These are phyloP conservation scores for Tautogolabrus adspersus DNA, from an alignment of 2,113 vertebrate species.

Conservation along the genomic window DNA sequence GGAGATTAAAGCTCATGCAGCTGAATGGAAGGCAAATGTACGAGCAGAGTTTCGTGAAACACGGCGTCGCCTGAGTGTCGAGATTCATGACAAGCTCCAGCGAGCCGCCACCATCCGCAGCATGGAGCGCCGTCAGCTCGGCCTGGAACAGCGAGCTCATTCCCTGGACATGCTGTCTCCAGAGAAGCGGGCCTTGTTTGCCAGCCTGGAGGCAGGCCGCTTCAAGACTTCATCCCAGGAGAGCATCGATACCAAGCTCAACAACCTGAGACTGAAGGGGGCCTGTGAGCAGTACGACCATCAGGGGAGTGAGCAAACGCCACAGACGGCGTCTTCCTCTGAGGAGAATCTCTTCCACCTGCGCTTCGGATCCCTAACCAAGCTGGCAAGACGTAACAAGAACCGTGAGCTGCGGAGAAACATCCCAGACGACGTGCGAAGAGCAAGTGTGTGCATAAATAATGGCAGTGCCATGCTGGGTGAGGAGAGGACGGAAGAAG, in stretches of 20 bases:
- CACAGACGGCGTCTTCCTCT: slow-evolving; percentile 79
- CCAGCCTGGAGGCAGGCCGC: slow-evolving; percentile 90
- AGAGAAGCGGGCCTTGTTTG: slow-evolving; percentile 93
- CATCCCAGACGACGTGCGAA: slow-evolving; percentile 89
- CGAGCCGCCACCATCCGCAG: slow-evolving; percentile 96
- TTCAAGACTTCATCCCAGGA: slow-evolving; percentile 97
- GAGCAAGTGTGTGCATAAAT: slow-evolving; percentile 88
- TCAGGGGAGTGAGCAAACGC: slow-evolving; percentile 77
- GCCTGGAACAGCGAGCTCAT: slow-evolving; percentile 95
- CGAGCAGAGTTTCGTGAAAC: slow-evolving; percentile 97
- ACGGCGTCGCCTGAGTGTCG: slow-evolving; percentile 91
- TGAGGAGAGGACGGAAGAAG: slow-evolving; percentile 79
- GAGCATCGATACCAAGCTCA: slow-evolving; percentile 95
- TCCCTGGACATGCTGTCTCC: slow-evolving; percentile 98
- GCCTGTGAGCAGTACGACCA: slow-evolving; percentile 86
- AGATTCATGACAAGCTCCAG: slow-evolving; percentile 97
- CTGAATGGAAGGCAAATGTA: slow-evolving; percentile 97
- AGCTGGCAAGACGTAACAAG: slow-evolving; percentile 89
- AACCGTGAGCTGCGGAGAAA: slow-evolving; percentile 91
- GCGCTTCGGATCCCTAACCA: slow-evolving; percentile 90
- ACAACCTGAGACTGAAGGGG: slow-evolving; percentile 91
- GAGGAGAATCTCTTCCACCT: slow-evolving; percentile 96
- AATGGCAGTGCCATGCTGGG: slow-evolving; percentile 80
- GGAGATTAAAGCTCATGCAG: slow-evolving; percentile 95
- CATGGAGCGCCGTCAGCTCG: slow-evolving; percentile 96